Conservation (phyloP, 64 coral and sea anemone genomes). For the Trachythela sp. region DNA sequence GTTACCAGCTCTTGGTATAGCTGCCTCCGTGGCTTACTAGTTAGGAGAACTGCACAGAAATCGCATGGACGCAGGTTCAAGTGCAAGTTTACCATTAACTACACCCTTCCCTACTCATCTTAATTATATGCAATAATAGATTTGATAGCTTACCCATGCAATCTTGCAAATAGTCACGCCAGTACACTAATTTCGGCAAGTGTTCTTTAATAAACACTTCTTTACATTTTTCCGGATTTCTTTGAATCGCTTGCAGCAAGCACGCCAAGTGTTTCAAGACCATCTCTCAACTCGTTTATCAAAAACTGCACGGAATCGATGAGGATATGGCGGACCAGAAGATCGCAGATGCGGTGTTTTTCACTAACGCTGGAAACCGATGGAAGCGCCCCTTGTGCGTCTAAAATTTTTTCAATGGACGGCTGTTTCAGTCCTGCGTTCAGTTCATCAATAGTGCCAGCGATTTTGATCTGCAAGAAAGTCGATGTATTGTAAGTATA, state of each 20-base stretch:
- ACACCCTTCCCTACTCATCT: too few relatives aligned
- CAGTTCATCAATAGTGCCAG: slow-evolving; percentile 4
- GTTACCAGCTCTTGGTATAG: too few relatives aligned
- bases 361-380: background rate
- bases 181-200: slow-evolving; percentile 20
- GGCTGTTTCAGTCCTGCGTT: background rate
- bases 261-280: slow-evolving; percentile 32
- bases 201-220: slow-evolving; percentile 15
- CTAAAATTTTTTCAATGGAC: slow-evolving; percentile 12
- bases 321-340: slow-evolving; percentile 21
- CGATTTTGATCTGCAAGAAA: slow-evolving; percentile 27
- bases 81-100: too few relatives aligned
- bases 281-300: slow-evolving; percentile 22
- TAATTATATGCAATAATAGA: too few relatives aligned
- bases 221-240: slow-evolving; percentile 37
- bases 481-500: background rate
- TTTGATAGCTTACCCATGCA: too few relatives aligned
- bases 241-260: slow-evolving; percentile 11
- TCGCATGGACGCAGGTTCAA: too few relatives aligned
- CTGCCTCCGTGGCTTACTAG: too few relatives aligned
- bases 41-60: too few relatives aligned
- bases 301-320: slow-evolving; percentile 35
- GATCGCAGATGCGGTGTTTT: background rate
- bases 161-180: slow-evolving; percentile 62
- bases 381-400: slow-evolving; percentile 20